Evolutionary conservation across 1,140 invertebrate species (phyloP), one percentile per base, ranked within the genome.

Genomic region (Ceratina calcarata): DNA sequence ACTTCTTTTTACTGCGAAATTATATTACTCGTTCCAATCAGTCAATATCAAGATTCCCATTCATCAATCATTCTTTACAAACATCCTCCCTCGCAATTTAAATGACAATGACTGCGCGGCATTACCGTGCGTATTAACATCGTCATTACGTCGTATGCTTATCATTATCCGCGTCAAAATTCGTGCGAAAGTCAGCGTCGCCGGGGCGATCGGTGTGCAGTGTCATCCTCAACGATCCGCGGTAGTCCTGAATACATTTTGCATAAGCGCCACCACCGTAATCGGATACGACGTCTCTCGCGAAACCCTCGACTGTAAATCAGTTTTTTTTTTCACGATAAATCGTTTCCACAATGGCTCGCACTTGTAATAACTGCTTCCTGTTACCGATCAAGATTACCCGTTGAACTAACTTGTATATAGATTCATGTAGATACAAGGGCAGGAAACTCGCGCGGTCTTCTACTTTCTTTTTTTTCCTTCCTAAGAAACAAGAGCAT

Each of bases 251-350:
- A 58, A 57, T n/a, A 75, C 53, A 84, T 84, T 83, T 84, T 45
- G 75, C 70, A 83, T 84, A 84, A 82, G 75, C 71, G 55, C 79
- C 82, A 53, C 79, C 82, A 53, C 60, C 64, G 82, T 83, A 81
- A 83, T 76, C 82, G 67, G 82, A 81, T 83, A 83, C 53, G 37
- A 24, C 53, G 74, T 81, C 80, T 78, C 73, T 78, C 82, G 80
- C 58, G 51, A 82, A 22, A 15, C 67, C 0, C 60, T 58, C 13
- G 81, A 53, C 24, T 70, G 60, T 82, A 79, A 79, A 78, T 79
- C 80, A 78, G n/a, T 32, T 53, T 45, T 18, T 53, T 61, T 70
- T 67, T 75, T 64, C 27, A 45, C 66, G 57, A 74, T 74, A 80
- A 83, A 83, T 83, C 64, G 57, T 61, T 49, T 64, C 55, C 53